Conservation (phyloP, 2,888 invertebrate species). For the Xanthia togata region DNA sequence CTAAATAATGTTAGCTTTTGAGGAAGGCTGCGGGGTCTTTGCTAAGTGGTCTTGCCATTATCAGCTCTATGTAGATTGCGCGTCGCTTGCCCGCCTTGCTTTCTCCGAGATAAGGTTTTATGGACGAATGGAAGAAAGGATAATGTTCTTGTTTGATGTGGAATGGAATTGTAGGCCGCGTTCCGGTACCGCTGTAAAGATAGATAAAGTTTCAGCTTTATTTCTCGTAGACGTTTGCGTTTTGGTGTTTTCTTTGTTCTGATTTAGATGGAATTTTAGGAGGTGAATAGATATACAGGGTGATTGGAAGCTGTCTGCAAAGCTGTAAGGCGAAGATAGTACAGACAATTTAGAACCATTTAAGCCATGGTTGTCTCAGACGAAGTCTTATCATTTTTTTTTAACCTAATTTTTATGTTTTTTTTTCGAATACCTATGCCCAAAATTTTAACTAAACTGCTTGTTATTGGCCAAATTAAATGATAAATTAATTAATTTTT, state of each 20-base stretch:
- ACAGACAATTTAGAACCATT: too few species aligned
- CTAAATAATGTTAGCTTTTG: constrained; percentile 62
- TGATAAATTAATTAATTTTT: too few species aligned
- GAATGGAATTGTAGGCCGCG: constrained; percentile 80
- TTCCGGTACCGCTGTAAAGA: constrained; percentile 82
- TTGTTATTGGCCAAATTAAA: too few species aligned
- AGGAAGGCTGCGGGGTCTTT: constrained; percentile 75
- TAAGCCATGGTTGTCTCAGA: too few species aligned
- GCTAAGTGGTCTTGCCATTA: constrained; percentile 82
- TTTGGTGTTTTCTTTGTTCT: constrained; percentile 61
- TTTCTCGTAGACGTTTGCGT: constrained; percentile 60
- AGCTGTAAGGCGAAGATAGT: too few species aligned
- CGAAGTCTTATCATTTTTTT: too few species aligned
- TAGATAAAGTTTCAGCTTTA: constrained; percentile 80
- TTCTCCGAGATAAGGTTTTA: constrained; percentile 89
- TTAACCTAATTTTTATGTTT: too few species aligned
- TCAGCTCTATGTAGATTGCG: constrained; percentile 90
- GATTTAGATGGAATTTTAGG: neutral
- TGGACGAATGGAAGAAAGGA: constrained; percentile 87
- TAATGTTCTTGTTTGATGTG: constrained; percentile 88
- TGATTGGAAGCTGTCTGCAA: too few species aligned
- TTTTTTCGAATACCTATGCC: too few species aligned
- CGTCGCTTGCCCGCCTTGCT: constrained; percentile 84
- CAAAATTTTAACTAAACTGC: too few species aligned
- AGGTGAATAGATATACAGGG: neutral